Conservation (phyloP, 2,797 vertebrate genomes). For the Hapalemur alaotrensis region DNA sequence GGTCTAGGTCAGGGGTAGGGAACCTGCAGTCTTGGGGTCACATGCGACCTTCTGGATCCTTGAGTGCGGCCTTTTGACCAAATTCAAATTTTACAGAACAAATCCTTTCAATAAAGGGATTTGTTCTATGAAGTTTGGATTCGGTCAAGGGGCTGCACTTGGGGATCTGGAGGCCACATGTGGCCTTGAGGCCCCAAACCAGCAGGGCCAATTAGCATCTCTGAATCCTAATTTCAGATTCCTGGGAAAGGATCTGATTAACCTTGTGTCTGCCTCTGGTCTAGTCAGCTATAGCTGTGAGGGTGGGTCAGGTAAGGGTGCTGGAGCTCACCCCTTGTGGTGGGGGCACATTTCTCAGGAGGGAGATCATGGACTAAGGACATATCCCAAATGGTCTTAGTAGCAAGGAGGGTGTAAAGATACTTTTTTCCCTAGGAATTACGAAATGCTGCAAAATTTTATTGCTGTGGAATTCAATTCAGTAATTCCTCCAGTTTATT, state of each 20-base stretch:
- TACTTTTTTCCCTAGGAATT: not conserved
- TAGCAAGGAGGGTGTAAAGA: not conserved
- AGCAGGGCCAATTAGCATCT: not conserved
- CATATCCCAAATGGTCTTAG: not conserved
- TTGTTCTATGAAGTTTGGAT: no score
- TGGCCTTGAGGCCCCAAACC: no score
- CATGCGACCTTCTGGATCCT: no score
- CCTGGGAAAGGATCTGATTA: conserved; percentile 17
- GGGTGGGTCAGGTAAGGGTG: not conserved
- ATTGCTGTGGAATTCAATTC: conserved; percentile 21
- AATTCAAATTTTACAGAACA: no score
- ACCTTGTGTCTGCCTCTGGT: not conserved
- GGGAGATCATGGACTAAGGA: not conserved
- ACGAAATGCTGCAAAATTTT: not conserved
- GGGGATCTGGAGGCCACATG: no score
- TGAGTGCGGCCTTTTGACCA: no score
- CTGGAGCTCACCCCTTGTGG: not conserved
- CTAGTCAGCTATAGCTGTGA: not conserved
- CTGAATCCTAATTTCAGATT: conserved; percentile 40
- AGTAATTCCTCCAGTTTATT: conserved; percentile 12
- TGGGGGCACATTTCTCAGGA: not conserved
- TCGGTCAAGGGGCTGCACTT: no score
- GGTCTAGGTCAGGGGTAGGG: not conserved
- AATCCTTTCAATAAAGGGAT: no score
- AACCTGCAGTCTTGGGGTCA: no score